Evolutionary conservation across 2,888 invertebrate genomes (phyloP).

Genomic region (Saturnia pavonia): DNA sequence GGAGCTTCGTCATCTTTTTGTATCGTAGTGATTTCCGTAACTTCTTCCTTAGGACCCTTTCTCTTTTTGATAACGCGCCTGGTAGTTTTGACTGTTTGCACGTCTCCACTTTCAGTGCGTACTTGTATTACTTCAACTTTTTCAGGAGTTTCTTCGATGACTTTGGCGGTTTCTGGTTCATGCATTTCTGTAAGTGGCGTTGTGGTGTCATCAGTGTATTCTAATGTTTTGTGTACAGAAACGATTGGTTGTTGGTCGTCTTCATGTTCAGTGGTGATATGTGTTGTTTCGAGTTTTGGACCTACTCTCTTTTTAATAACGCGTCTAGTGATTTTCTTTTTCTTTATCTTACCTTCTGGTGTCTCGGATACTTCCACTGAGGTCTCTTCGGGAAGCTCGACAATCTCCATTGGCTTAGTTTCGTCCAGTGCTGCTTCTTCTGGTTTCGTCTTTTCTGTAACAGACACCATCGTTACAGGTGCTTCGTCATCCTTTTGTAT

Average conservation of each 20-base stretch:
- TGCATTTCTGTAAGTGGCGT: slow-evolving; percentile 25
- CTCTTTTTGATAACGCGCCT: slow-evolving; percentile 68
- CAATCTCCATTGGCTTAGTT: background rate
- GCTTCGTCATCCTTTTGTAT: slow-evolving; percentile 50
- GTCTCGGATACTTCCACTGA: slow-evolving; percentile 44
- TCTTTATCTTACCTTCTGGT: slow-evolving; percentile 40
- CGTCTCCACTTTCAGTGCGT: slow-evolving; percentile 50
- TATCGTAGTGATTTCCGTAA: no score
- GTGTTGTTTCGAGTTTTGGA: slow-evolving; percentile 35
- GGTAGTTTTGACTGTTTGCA: slow-evolving; percentile 54
- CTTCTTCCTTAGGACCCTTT: no score
- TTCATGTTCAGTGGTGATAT: slow-evolving; percentile 44
- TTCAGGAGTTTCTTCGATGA: slow-evolving; percentile 45
- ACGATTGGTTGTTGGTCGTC: slow-evolving; percentile 41
- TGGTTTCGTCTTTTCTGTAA: background rate
- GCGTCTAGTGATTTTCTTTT: background rate
- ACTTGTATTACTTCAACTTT: slow-evolving; percentile 58
- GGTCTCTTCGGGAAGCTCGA: slow-evolving; percentile 23
- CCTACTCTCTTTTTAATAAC: slow-evolving; percentile 23
- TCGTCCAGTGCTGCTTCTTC: background rate
- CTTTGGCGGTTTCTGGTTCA: slow-evolving; percentile 35
- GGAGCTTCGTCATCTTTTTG: no score
- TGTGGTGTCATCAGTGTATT: slow-evolving; percentile 35
- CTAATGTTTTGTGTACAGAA: slow-evolving; percentile 34
- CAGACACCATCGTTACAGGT: background rate